phyloP scores from a whole-genome alignment of 1,140 invertebrate species.

The Drosophila nannoptera region DNA sequence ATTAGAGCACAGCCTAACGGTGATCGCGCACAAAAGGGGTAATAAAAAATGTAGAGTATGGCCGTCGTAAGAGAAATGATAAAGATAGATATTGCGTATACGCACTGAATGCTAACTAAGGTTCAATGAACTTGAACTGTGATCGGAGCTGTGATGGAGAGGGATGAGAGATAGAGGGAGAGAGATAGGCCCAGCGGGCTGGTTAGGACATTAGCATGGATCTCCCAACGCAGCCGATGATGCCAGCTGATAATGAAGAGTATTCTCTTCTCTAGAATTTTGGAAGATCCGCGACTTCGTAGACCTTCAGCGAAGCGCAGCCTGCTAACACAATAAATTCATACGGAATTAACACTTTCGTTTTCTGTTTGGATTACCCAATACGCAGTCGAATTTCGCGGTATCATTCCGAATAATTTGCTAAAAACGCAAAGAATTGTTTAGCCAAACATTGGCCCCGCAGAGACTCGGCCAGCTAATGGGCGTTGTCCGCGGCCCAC shows the following conservation, averaged over 20 bases:
- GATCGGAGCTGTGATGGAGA: not conserved
- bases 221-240: too few species aligned
- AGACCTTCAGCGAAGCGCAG: constrained; percentile 29
- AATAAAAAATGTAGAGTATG: constrained; percentile 69
- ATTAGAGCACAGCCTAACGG: constrained; percentile 54
- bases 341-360: constrained; percentile 56
- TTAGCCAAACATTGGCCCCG: constrained; percentile 20
- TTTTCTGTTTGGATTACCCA: constrained; percentile 52
- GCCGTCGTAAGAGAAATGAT: constrained; percentile 57
- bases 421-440: constrained; percentile 3
- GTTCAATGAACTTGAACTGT: constrained; percentile 62
- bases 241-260: too few species aligned
- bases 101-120: constrained; percentile 53
- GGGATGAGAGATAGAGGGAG: not conserved
- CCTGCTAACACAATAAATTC: constrained; percentile 39
- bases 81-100: constrained; percentile 43
- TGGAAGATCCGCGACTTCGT: not conserved
- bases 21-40: constrained; percentile 34
- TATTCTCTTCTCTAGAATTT: not conserved
- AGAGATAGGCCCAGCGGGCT: not conserved
- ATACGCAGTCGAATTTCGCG: constrained; percentile 12
- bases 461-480: not conserved
- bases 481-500: constrained; percentile 26
- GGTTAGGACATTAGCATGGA: too few species aligned
- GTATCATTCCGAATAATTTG: constrained; percentile 1